These are phyloP conservation scores for Tympanoctomys barrerae DNA, from an alignment of 2,797 vertebrate genomes.

Conservation along the genomic window DNA sequence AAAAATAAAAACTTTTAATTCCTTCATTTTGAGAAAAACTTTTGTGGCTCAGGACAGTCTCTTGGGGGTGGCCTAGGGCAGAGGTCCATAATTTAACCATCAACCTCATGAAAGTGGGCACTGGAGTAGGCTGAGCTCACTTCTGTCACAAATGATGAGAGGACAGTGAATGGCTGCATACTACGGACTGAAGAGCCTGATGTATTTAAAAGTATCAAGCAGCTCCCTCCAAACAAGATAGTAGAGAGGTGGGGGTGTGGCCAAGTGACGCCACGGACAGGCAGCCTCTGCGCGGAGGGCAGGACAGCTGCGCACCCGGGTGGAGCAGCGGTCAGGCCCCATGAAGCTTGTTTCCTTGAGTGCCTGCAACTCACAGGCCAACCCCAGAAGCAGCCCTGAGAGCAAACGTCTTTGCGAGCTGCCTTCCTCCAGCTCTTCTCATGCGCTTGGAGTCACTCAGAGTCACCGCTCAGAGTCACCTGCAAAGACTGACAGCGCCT, in stretches of 20 bases:
- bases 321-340: neutral
- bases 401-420: neutral
- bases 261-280: neutral
- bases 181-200: neutral
- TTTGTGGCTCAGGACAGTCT: conserved; percentile 67
- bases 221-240: neutral
- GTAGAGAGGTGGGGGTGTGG: neutral
- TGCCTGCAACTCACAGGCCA: neutral
- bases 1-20: conserved; percentile 52
- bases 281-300: neutral
- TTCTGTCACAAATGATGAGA: neutral
- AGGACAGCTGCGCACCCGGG: neutral
- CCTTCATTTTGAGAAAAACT: neutral
- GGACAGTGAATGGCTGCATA: neutral
- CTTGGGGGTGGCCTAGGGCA: neutral
- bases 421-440: neutral
- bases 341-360: neutral
- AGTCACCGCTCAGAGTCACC: neutral
- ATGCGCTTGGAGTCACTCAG: neutral
- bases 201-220: neutral
- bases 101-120: neutral
- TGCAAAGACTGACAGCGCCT: neutral
- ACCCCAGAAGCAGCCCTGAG: neutral
- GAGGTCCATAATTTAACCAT: conserved; percentile 50
- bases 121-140: neutral